phyloP scores from a whole-genome alignment of 2,113 vertebrate genomes.

The Miniopterus natalensis region DNA sequence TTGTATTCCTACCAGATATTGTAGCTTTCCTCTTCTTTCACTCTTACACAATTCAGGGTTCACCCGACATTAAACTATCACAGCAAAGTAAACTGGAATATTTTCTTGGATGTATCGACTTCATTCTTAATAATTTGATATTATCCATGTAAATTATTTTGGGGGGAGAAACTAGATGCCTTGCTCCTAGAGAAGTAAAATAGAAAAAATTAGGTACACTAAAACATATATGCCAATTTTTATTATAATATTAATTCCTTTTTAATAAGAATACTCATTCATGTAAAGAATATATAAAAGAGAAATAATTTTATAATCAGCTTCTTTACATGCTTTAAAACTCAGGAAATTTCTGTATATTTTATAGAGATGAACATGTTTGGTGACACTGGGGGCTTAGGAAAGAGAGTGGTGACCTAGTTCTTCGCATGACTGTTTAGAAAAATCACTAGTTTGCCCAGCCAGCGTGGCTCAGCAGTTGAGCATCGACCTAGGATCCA shows the following conservation, averaged over 20 bases:
- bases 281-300: not conserved
- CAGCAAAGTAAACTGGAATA: not conserved
- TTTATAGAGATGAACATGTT: not conserved
- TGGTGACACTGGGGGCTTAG: accelerated
- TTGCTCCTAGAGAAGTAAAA: slow-evolving; percentile 5
- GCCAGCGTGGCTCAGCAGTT: no score
- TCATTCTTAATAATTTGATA: slow-evolving; percentile 22
- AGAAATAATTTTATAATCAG: not conserved
- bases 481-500: no score
- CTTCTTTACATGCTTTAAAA: slow-evolving; percentile 28
- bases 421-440: not conserved
- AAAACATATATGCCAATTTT: not conserved
- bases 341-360: not conserved
- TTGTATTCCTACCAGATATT: not conserved
- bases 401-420: not conserved
- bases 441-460: not conserved
- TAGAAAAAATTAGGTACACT: not conserved
- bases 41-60: not conserved
- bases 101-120: not conserved
- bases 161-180: not conserved
- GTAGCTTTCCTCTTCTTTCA: not conserved
- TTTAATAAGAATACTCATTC: not conserved
- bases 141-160: not conserved
- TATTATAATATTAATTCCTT: not conserved
- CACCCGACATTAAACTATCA: not conserved